phyloP scores from a whole-genome alignment of 1,140 invertebrate genomes.

The Oryctes rhinoceros region DNA sequence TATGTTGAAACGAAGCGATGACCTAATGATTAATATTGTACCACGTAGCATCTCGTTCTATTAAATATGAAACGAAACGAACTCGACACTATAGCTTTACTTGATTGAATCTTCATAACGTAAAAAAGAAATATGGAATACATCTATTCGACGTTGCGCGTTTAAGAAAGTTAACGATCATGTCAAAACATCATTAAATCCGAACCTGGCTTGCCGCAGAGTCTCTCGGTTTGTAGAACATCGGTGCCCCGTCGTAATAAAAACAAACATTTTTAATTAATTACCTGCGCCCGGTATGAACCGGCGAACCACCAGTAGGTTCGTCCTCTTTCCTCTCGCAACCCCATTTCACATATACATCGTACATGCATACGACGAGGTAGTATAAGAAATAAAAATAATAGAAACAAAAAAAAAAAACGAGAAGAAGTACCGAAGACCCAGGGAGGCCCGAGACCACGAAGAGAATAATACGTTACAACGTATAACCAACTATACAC shows the following conservation, averaged over 20 bases:
- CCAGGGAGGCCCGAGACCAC: constrained; percentile 22
- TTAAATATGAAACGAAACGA: background rate
- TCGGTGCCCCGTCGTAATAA: constrained; percentile 39
- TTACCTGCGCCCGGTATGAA: constrained; percentile 38
- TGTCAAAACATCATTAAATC: constrained; percentile 25
- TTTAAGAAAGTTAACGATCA: constrained; percentile 32
- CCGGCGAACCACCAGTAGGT: background rate
- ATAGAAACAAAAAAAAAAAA: background rate
- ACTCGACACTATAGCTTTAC: background rate
- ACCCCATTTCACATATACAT: background rate
- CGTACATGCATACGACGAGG: background rate
- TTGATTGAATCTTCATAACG: background rate
- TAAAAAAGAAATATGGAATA: background rate
- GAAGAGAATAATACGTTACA: constrained; percentile 26
- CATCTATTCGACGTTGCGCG: background rate
- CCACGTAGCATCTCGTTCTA: background rate
- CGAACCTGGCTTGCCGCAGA: constrained; percentile 25
- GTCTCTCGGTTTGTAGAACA: constrained; percentile 28
- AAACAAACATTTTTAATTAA: constrained; percentile 43
- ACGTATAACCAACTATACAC: constrained; percentile 3
- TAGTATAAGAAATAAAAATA: constrained; percentile 11
- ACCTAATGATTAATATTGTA: no score
- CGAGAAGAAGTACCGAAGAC: background rate
- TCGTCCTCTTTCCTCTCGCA: background rate
- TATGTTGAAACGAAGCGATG: no score